Evolutionary conservation across 2,888 invertebrate genomes (phyloP), one percentile per base, ranked within the genome.

Genomic region (Hermaeophaga mercurialis): DNA sequence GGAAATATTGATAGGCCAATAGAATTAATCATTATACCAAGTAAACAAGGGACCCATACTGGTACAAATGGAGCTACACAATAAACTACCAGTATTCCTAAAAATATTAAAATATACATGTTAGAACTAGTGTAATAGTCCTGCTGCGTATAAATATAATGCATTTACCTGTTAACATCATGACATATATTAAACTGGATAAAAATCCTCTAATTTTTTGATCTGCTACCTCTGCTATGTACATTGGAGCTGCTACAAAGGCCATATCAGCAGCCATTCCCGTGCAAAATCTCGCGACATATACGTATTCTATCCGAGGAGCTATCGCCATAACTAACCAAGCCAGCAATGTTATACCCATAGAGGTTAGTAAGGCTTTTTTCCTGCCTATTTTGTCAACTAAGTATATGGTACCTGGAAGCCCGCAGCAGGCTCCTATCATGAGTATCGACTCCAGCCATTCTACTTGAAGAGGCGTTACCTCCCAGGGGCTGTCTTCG

Each of bases 201-300:
- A 78, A 60, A 55, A 76, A 75, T 9, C 78, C 78, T 19, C 77
- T 58, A 26, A 78, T 76, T 55, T 74, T 73, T 45, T 76, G 75
- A 61, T 77, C 76, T 3, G 78, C 76, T 46, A 77, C 75, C 64
- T 78, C 77, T 3, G 75, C 76, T 7, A 77, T 73, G 60, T 75
- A 77, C 77, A 77, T 77, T 1, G 77, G 78, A 0, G 76, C 76
- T 11, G 77, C 73, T 2, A 78, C 77, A 55, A 78, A 78, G 2
- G 74, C 77, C 18, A 75, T 75, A 53, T 78, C 77, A 8, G 75
- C 75, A 7, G 76, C 75, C 54, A 76, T 65, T 0, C 78, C 78
- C 3, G 75, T 70, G 24, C 77, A 55, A 46, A 77, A 74, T 36
- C 77, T 67, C 0, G 78, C 77, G 0, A 72, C 66, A 55, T 73